Evolutionary conservation across 2,113 vertebrate species (phyloP).

Genomic region (Geococcyx californianus): DNA sequence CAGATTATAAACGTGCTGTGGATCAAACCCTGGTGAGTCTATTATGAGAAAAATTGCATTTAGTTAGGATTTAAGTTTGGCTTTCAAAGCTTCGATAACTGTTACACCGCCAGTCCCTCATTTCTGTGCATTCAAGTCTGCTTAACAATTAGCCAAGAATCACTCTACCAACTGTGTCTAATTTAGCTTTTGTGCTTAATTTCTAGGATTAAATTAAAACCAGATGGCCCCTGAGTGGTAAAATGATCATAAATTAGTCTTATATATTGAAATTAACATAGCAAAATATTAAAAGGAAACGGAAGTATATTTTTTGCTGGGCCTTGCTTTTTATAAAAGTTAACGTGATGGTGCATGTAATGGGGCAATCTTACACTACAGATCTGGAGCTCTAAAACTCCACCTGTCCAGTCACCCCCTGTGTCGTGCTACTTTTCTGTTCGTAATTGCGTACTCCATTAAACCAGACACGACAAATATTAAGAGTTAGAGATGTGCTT

Average conservation of each 20-base stretch:
- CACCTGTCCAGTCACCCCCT: not conserved
- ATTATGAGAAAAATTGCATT: not conserved
- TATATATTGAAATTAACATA: constrained; percentile 35
- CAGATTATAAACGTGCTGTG: not conserved
- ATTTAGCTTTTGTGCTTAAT: constrained; percentile 61
- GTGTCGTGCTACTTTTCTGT: not conserved
- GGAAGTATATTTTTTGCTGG: not conserved
- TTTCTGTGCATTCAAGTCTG: not conserved
- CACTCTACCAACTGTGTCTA: constrained; percentile 55
- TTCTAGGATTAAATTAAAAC: constrained; percentile 64
- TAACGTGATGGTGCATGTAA: not conserved
- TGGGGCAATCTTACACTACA: not conserved
- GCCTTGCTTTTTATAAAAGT: constrained; percentile 2
- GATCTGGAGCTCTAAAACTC: not conserved
- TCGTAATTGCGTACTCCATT: not conserved
- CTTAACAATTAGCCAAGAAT: constrained; percentile 58
- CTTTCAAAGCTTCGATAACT: not conserved
- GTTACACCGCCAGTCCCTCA: not conserved
- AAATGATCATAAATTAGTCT: constrained; percentile 52
- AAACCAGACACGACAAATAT: not conserved
- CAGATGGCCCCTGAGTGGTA: constrained; percentile 38
- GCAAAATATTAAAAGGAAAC: constrained; percentile 34
- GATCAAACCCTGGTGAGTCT: not conserved
- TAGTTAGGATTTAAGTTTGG: not conserved
- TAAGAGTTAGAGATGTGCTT: not conserved